Evolutionary conservation across 1,140 invertebrate genomes (phyloP).

Genomic region (Calliopsis andreniformis): DNA sequence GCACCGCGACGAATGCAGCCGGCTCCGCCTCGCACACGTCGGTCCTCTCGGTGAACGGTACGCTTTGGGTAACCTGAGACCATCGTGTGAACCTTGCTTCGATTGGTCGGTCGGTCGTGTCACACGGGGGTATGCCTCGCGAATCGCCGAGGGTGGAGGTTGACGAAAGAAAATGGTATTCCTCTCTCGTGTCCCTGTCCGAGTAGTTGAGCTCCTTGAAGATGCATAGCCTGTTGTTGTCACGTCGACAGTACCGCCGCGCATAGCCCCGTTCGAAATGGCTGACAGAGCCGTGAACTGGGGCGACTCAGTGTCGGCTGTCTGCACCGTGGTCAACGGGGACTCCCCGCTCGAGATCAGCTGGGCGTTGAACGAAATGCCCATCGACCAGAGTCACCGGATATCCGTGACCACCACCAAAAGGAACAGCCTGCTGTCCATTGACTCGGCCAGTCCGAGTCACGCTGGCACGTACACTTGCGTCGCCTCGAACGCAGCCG

Average conservation of each 20-base stretch:
- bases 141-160: conserved; percentile 32
- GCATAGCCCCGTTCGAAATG: conserved; percentile 81
- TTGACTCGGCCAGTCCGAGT: conserved; percentile 82
- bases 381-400: conserved; percentile 66
- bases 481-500: conserved; percentile 89
- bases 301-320: conserved; percentile 81
- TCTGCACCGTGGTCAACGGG: conserved; percentile 84
- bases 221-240: conserved; percentile 43
- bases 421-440: conserved; percentile 82
- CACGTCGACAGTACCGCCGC: conserved; percentile 76
- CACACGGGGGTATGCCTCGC: conserved; percentile 13
- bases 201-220: too few relatives aligned
- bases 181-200: not conserved
- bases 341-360: conserved; percentile 84
- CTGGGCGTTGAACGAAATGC: conserved; percentile 83
- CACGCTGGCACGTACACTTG: conserved; percentile 88
- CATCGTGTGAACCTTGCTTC: conserved; percentile 24
- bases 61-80: conserved; percentile 26
- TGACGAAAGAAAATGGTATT: not conserved
- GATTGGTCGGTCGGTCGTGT: conserved; percentile 58
- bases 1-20: conserved; percentile 86
- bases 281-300: conserved; percentile 81
- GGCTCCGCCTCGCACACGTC: conserved; percentile 85
- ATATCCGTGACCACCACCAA: conserved; percentile 78
- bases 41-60: conserved; percentile 88